A percentile compares a stretch with the other conserved stretches of the same genome.
Conservation (phyloP, 2,113 vertebrate species). For the Baryphthengus martii region DNA sequence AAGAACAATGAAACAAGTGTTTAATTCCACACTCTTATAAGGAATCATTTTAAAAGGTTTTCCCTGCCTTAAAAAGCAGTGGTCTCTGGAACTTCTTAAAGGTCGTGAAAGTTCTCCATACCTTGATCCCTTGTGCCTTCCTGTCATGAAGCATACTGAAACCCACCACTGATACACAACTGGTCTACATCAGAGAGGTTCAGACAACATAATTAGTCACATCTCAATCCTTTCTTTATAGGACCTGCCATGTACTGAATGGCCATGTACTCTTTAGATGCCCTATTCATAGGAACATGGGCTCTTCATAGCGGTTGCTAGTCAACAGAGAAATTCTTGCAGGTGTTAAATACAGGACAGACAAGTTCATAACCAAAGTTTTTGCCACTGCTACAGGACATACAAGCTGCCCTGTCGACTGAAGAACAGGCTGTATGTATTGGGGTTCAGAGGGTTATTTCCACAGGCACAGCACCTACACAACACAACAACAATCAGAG, state of each 20-base stretch:
- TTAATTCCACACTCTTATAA: not conserved
- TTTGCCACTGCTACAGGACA: not conserved
- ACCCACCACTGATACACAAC: not conserved
- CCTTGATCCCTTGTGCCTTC: not conserved
- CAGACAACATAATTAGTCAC: rapidly evolving
- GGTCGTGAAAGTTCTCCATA: not conserved
- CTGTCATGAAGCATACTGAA: not conserved
- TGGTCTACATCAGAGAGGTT: not conserved
- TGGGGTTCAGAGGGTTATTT: not conserved
- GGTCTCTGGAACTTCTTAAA: not conserved
- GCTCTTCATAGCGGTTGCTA: not conserved
- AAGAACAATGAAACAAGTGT: not conserved
- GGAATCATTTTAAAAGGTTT: not conserved
- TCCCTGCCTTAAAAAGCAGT: not conserved
- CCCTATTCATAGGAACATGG: not conserved
- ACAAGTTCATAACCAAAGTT: not conserved
- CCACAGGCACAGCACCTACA: not conserved
- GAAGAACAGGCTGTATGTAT: rapidly evolving
- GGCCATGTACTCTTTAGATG: not conserved
- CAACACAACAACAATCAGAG: not conserved
- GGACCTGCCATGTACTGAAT: not conserved
- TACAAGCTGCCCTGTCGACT: not conserved
- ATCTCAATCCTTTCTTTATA: not conserved
- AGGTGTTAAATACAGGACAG: not conserved
- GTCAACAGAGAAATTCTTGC: not conserved